Percentiles rank a stretch among this genome's conserved stretches.
phyloP scores from a whole-genome alignment of 2,888 invertebrate species.

The Lacanobia wlatinum region DNA sequence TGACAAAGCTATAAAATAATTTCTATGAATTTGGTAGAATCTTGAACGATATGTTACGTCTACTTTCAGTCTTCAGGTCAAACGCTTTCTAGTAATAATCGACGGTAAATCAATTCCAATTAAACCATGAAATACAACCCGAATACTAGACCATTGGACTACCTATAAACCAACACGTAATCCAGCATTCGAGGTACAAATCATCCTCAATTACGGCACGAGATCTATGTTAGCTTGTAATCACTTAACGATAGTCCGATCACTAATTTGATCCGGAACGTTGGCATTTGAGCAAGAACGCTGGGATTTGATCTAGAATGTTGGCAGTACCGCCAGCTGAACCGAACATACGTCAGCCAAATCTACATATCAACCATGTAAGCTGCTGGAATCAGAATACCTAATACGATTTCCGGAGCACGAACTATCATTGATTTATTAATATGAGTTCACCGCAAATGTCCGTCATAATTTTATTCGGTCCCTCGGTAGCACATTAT shows the following conservation, averaged over 20 bases:
- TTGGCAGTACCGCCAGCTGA: not conserved
- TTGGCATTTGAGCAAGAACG: slow-evolving; percentile 17
- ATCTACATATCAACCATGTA: slow-evolving; percentile 26
- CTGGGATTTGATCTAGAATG: not conserved
- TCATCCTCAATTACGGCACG: not conserved
- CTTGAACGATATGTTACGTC: no score
- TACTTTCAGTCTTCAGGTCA: no score
- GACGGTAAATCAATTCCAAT: not conserved
- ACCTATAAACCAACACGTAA: not conserved
- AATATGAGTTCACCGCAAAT: slow-evolving; percentile 12
- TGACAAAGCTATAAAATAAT: no score
- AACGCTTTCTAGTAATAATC: no score
- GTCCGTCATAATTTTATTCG: slow-evolving; percentile 1
- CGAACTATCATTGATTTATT: slow-evolving; percentile 37
- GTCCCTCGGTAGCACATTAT: not conserved
- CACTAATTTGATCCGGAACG: slow-evolving; percentile 8
- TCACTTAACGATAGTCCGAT: slow-evolving; percentile 1
- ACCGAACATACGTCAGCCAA: slow-evolving; percentile 5
- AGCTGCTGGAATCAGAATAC: slow-evolving; percentile 2
- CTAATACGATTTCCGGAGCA: slow-evolving; percentile 28
- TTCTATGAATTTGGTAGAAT: no score
- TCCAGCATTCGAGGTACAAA: not conserved
- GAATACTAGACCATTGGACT: not conserved
- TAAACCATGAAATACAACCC: not conserved
- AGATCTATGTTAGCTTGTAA: slow-evolving; percentile 5